Conservation (phyloP, 2,797 vertebrate genomes). For the Hemitrygon akajei region DNA sequence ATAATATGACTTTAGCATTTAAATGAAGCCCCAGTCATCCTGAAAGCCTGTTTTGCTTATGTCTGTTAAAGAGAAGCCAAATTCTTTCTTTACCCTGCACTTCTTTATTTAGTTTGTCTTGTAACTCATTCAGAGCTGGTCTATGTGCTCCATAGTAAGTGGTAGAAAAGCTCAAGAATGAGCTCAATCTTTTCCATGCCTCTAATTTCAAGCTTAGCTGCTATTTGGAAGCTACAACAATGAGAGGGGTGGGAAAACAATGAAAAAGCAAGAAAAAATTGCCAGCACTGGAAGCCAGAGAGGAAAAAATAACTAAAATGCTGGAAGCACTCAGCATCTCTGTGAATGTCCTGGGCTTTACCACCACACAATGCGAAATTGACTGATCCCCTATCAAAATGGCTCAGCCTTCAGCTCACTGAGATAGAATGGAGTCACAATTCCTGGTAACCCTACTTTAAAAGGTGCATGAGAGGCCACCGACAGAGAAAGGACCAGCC, state of each 20-base stretch:
- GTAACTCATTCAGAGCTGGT: constrained; percentile 1
- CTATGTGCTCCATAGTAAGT: neutral
- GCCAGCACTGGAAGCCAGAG: too few species aligned
- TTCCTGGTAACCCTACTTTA: neutral
- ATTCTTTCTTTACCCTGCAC: neutral
- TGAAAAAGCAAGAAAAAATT: too few species aligned
- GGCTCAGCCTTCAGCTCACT: neutral
- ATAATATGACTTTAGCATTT: constrained; percentile 27
- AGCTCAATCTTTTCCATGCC: neutral
- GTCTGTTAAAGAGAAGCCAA: constrained; percentile 10
- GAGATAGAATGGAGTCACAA: neutral
- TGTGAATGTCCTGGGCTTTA: neutral
- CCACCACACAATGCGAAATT: neutral
- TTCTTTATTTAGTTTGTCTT: constrained; percentile 6
- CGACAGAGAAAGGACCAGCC: neutral
- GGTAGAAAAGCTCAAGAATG: neutral
- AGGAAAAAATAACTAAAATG: too few species aligned
- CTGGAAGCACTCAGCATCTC: too few species aligned
- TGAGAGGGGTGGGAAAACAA: too few species aligned
- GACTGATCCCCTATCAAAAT: neutral
- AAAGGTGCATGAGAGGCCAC: neutral
- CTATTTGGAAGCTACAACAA: neutral
- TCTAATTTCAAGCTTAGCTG: neutral
- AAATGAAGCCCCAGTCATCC: constrained; percentile 12
- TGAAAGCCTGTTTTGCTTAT: constrained; percentile 18